Evolutionary conservation across 2,888 invertebrate species (phyloP).

Genomic region (Plebejus melissa): DNA sequence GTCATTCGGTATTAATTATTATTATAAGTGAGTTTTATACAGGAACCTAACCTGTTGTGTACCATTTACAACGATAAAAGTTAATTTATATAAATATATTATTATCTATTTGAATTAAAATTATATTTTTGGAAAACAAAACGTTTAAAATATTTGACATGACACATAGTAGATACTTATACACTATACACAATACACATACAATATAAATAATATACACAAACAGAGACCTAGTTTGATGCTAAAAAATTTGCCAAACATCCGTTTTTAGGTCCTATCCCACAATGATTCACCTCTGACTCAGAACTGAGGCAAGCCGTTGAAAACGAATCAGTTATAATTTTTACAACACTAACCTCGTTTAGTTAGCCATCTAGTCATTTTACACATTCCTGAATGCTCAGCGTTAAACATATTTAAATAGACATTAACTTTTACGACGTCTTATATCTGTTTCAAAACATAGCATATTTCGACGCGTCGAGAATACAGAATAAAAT

Average conservation of each 20-base stretch:
- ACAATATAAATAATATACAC: background rate
- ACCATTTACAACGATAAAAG: background rate
- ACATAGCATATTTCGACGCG: conserved; percentile 15
- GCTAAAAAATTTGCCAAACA: background rate
- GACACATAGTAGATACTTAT: no score
- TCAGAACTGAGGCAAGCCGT: background rate
- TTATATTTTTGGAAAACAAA: background rate
- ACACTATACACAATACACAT: no score
- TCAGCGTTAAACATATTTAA: conserved; percentile 14
- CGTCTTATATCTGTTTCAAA: conserved; percentile 4
- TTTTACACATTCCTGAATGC: background rate
- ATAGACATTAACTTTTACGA: conserved; percentile 24
- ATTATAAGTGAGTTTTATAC: background rate
- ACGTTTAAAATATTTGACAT: background rate
- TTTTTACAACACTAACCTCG: conserved; percentile 19
- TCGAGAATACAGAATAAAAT: conserved; percentile 19
- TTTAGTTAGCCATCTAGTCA: background rate
- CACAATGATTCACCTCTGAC: conserved; percentile 9
- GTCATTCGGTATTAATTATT: background rate
- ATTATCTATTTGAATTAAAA: background rate
- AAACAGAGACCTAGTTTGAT: background rate
- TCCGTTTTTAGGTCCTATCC: background rate
- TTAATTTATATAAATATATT: background rate
- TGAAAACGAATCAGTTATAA: background rate
- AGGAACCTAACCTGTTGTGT: background rate